Evolutionary conservation across 2,888 invertebrate species (phyloP), one percentile per base, ranked within the genome.

Genomic region (Hofmannophila pseudospretella): DNA sequence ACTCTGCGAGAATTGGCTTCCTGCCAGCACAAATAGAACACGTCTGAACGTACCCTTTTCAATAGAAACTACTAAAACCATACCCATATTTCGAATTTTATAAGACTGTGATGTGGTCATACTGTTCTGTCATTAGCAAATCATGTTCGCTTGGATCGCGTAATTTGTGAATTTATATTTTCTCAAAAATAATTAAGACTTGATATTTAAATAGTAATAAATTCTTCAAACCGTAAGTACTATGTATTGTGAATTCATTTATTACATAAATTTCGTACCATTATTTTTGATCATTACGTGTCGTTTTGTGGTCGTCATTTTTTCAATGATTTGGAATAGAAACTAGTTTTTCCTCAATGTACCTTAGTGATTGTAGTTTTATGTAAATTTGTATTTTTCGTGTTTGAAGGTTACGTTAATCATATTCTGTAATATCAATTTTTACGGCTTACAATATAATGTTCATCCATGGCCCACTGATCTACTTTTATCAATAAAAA

Each of bases 261-360:
- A 16, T 16, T 16, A 16, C 16, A 5, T 16, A 16, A 4, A 16
- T 16, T 16, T 16, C 5, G 16, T 3, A 5, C 3, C 16, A 16
- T 3, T 16, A 16, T 16, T 5, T 16, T 16, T 16, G 5, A 16
- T 16, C 16, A 16, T 16, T n/a, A 16, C 5, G 16, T 16, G 0
- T 7, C 30, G 4, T 19, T 9, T 10, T 7, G 9, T 9, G 30
- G 30, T 30, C 32, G 11, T 43, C 10, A 10, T 43, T 62, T 49
- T 53, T 50, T 54, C 51, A 48, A 46, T 59, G 62, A 60, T 64
- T 49, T 54, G 44, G n/a, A n/a, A 55, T 52, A 44, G 44, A 67
- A 74, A 77, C 76, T 48, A 65, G 76, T 76, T 75, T 74, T 68
- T 57, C 67, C 57, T 59, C 58, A 62, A 51, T 45, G 46, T 16